Base-by-base conservation (phyloP, 2,888 invertebrate genomes). In the Perdita meconis region DNA sequence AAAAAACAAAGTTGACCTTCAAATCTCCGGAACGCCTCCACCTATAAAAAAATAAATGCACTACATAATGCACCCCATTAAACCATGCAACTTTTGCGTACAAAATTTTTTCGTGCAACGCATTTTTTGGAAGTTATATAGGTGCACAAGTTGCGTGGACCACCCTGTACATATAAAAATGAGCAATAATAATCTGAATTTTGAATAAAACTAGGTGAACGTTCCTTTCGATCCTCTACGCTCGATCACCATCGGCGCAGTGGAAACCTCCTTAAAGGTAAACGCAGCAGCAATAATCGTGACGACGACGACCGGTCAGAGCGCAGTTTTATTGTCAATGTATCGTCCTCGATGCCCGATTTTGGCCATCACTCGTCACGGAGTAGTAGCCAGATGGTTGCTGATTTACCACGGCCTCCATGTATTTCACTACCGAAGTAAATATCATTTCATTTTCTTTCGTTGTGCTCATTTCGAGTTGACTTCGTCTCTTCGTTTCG, bases 301-400 rank as follows among this genome's bases (percentile, higher is more conserved):
- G 2, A 93, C 95, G 55, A 96, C 96, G 2, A 95, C 95, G 0
- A 93, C 94, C 0, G 94, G 94, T 0, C 92, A 94, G 82, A 95
- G 96, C 0, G 96, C 96, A 0, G 93, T 94, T 79, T 88, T 94
- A 40, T 93, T 96, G 36, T 94, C 96, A 2, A 95, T 95, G 78
- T 96, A 95, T 90, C 93, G 94, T 69, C 96, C 96, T 0, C 93
- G 95, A 13, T 96, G 96, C 84, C 96, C 96, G 0, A 94, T 96
- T 67, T 91, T 96, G 50, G 95, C 96, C 0, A 94, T 96, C 34
- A 95, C 96, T 0, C 93, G 96, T 83, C 94, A 94, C 81, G 93
- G 93, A 0, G 92, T 93, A 12, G 93, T 94, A 6, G 95, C 96
- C 0, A 92, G 95, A 53, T 95, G 95, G 86, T 91, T 96, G 82